Base-by-base conservation (phyloP, 2,113 vertebrate species). In the Corythornis vintsioides region DNA sequence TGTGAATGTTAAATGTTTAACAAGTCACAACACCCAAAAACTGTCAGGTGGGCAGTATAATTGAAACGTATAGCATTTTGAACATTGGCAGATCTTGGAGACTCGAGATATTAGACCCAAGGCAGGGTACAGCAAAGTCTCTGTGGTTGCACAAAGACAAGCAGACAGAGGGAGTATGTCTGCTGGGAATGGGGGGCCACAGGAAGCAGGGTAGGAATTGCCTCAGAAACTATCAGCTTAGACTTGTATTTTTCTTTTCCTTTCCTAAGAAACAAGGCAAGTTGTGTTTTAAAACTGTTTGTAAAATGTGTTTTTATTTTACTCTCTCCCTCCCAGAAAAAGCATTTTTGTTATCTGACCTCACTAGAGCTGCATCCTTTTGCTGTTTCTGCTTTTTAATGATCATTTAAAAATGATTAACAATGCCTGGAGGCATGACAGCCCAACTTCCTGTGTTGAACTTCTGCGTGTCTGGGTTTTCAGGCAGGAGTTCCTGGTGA, bases 401-500 rank as follows among this genome's bases (percentile, higher is more conserved):
- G 97, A 98, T 97, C 82, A 81, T 95, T 97, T 97, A 31, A 97
- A 91, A 97, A 97, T 97, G 95, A 97, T 97, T 97, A 97, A 97
- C 93, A 97, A 86, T 88, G 96, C 96, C 96, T 95, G 92, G 94
- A 97, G 95, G 89, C 94, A 95, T 92, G 93, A 92, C 92, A 85
- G 92, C 74, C 95, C 91, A 72, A 94, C 92, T 97, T 98, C 97
- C 97, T 97, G 95, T 82, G 88, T 63, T 63, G 93, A 96, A 57
- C 80, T 94, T 93, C 57, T 94, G 89, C 95, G 76, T 67, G 97
- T 96, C 97, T 97, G 95, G 94, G 93, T 96, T 95, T 97, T 95
- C 81, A 93, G 92, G 75, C 97, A 85, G 90, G 76, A 70, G 78
- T 88, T 95, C 85, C 89, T 74, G 82, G 93, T 7, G 42, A 88